Evolutionary conservation across 1,140 invertebrate genomes (phyloP).

Genomic region (Meloidogyne floridensis): DNA sequence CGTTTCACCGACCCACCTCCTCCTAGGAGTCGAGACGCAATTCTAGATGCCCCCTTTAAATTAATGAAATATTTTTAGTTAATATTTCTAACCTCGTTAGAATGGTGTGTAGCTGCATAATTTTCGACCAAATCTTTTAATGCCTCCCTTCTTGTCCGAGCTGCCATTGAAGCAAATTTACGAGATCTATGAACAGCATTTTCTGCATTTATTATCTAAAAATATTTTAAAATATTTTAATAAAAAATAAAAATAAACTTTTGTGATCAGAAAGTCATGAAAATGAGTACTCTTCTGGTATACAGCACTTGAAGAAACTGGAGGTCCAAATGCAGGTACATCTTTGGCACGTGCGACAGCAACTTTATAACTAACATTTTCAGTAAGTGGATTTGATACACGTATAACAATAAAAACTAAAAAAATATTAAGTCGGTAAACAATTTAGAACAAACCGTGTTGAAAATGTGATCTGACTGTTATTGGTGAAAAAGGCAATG

Average conservation of each 20-base stretch:
- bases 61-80: neutral
- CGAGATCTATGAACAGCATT: slow-evolving; percentile 84
- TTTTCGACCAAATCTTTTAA: slow-evolving; percentile 84
- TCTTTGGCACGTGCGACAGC: slow-evolving; percentile 90
- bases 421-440: slow-evolving; percentile 80
- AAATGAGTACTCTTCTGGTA: slow-evolving; percentile 80
- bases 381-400: slow-evolving; percentile 85
- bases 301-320: slow-evolving; percentile 70
- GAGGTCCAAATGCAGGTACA: slow-evolving; percentile 91
- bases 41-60: slow-evolving; percentile 53
- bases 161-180: slow-evolving; percentile 96
- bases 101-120: slow-evolving; percentile 69
- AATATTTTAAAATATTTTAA: neutral
- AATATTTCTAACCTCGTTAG: slow-evolving; percentile 52
- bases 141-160: slow-evolving; percentile 90
- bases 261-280: slow-evolving; percentile 87
- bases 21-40: slow-evolving; percentile 61
- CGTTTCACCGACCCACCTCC: slow-evolving; percentile 70
- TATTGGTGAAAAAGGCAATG: slow-evolving; percentile 72
- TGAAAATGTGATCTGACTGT: slow-evolving; percentile 86
- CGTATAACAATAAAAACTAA: slow-evolving; percentile 82
- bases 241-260: slow-evolving; percentile 70
- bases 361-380: slow-evolving; percentile 73
- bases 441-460: slow-evolving; percentile 66
- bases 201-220: slow-evolving; percentile 87